Conservation (phyloP, 2,888 invertebrate genomes). For the Philopedon plagiatum region DNA sequence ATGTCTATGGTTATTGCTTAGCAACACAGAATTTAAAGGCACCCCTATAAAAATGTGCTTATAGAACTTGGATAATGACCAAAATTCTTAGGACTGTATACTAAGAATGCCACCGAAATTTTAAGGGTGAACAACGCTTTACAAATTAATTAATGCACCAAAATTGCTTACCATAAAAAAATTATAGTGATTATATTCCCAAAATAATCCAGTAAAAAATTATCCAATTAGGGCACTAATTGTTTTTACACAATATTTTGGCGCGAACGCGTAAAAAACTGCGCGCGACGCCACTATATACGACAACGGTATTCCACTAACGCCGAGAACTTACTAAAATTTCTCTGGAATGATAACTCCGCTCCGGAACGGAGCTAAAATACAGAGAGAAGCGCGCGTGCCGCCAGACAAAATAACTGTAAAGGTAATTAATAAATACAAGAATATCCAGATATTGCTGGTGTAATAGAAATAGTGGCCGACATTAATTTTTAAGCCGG, state of each 20-base stretch:
- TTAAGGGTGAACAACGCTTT: no score
- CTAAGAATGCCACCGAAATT: no score
- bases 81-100: no score
- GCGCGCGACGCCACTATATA: neutral
- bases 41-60: no score
- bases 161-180: neutral
- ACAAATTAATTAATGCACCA: neutral
- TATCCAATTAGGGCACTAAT: neutral
- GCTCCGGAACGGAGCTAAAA: conserved; percentile 26
- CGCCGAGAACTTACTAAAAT: conserved; percentile 26
- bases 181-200: neutral
- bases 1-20: no score
- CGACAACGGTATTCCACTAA: neutral
- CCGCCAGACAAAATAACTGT: conserved; percentile 1
- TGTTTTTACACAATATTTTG: neutral
- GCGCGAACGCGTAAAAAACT: conserved; percentile 17
- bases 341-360: conserved; percentile 25
- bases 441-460: neutral
- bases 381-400: conserved; percentile 20
- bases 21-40: no score
- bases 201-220: conserved; percentile 9
- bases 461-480: neutral
- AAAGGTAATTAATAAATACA: neutral
- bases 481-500: no score
- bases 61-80: no score